Base-by-base conservation (phyloP, 2,113 vertebrate species). In the Egretta garzetta region DNA sequence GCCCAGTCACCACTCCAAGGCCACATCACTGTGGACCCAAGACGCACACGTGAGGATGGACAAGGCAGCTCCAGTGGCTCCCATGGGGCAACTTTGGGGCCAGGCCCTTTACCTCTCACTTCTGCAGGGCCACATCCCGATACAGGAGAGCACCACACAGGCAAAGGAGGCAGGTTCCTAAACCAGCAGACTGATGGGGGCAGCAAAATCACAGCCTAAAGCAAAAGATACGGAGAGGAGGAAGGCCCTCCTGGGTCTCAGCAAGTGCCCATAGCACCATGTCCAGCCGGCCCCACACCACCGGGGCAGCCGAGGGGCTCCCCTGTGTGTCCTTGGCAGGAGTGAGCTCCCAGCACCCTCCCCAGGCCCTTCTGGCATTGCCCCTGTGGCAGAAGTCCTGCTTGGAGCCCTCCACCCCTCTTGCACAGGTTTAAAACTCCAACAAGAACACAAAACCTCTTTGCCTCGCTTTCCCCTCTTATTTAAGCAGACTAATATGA, bases 191-290 rank as follows among this genome's bases (percentile, higher is more conserved):
- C 96, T 97, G 96, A 83, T 96, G 96, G 96, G 96, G 96, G 96
- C 96, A 97, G 96, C 96, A 97, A 96, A 97, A 96, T 97, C 96
- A 87, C 96, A 97, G 96, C 96, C 96, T 96, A 94, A 86, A 96
- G 90, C n/a, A 45, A 87, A 64, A 85, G 92, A 58, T 66, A 47
- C 75, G 3, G 35, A 70, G 62, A 85, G 21, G 62, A 97, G 39
- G 66, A 88, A 82, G 45, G 87, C 62, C 88, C 88, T 96, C 35
- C 35, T 76, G 92, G 95, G 90, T 80, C 58, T 68, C 90, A 41
- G 66, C 66, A 52, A 79, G 90, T 64, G 66, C 81, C 93, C 93
- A 84, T 39, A 86, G 49, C 49, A 43, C 70, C 66, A 43, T 50
- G 58, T 5, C 82, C 93, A 83, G 74, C 21, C 7, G 5, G 32